Conservation (phyloP, 2,888 invertebrate species). For the Pecten maximus region DNA sequence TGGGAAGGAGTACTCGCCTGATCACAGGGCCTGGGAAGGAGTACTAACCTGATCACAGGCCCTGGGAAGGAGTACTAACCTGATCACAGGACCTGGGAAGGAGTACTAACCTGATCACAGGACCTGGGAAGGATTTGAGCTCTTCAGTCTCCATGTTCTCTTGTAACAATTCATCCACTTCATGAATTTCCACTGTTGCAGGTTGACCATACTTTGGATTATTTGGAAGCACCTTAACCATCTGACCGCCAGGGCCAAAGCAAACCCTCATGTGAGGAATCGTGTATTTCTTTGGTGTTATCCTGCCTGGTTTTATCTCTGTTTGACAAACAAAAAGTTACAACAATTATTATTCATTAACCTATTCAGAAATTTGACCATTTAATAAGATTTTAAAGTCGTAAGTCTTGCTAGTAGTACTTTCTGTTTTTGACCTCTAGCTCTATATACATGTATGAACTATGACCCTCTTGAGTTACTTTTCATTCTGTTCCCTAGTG, state of each 20-base stretch:
- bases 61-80: neutral
- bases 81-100: neutral
- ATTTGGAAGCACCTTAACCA: slow-evolving; percentile 90
- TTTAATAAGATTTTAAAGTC: too few relatives aligned
- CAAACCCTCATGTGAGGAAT: slow-evolving; percentile 88
- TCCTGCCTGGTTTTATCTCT: slow-evolving; percentile 83
- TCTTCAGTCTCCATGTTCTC: slow-evolving; percentile 73
- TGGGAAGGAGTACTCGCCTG: slow-evolving; percentile 85
- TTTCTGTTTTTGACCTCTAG: too few relatives aligned
- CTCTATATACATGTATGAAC: too few relatives aligned
- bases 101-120: slow-evolving; percentile 87
- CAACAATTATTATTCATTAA: neutral
- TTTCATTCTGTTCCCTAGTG: too few relatives aligned
- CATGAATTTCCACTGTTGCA: slow-evolving; percentile 90
- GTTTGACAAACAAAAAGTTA: slow-evolving; percentile 45
- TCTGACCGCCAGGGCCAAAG: slow-evolving; percentile 85
- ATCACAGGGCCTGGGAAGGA: too few relatives aligned
- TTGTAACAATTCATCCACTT: slow-evolving; percentile 82
- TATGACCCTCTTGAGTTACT: too few relatives aligned
- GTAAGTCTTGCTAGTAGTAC: too few relatives aligned
- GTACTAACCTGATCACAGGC: too few relatives aligned
- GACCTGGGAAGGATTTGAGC: slow-evolving; percentile 90
- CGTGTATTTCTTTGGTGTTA: slow-evolving; percentile 92
- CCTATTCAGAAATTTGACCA: too few relatives aligned
- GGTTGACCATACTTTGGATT: slow-evolving; percentile 91